Evolutionary conservation across 2,888 invertebrate species (phyloP).

Genomic region (Tipula confusa): DNA sequence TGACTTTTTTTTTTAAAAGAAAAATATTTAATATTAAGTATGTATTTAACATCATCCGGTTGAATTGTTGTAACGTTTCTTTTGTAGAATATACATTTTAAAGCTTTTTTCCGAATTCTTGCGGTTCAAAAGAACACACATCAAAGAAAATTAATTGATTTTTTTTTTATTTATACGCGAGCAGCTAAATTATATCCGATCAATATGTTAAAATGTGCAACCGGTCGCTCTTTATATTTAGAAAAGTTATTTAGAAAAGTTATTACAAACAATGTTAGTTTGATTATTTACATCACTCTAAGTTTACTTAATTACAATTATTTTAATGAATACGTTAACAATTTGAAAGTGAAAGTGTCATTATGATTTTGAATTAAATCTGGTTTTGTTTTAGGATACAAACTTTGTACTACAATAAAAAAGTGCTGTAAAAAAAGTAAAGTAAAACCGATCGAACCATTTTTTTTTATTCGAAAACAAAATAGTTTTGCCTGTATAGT

Average conservation of each 20-base stretch:
- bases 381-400: too few species aligned
- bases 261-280: not conserved
- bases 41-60: not conserved
- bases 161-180: not conserved
- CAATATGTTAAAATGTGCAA: not conserved
- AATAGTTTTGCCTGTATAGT: too few species aligned
- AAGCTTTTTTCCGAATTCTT: not conserved
- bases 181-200: not conserved
- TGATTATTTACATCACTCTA: too few species aligned
- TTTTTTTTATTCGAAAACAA: too few species aligned
- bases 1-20: constrained; percentile 5
- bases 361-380: too few species aligned
- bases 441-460: too few species aligned
- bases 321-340: too few species aligned
- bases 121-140: not conserved
- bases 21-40: not conserved
- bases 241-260: not conserved
- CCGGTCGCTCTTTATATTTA: not conserved
- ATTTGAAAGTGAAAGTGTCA: too few species aligned
- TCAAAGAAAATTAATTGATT: constrained; percentile 7
- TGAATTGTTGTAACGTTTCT: not conserved
- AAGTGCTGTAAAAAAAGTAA: too few species aligned
- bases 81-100: not conserved
- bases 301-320: too few species aligned
- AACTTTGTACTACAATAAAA: too few species aligned